A percentile compares a stretch with the other conserved stretches of the same genome.
Conservation (phyloP, 2,113 vertebrate genomes). For the Nycticorax nycticorax region DNA sequence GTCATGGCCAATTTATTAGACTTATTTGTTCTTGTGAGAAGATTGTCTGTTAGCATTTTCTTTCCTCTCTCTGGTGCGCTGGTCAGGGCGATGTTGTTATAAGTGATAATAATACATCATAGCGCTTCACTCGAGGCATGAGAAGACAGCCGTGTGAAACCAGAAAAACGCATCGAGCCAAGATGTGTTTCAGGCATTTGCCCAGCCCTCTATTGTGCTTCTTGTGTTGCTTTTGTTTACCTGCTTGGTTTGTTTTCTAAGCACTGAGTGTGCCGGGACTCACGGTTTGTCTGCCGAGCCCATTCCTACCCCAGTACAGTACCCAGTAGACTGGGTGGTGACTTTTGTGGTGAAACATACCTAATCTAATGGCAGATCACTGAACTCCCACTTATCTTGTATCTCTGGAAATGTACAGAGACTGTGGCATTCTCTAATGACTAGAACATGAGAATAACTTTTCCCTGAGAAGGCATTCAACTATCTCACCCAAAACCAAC, state of each 20-base stretch:
- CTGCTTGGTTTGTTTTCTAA: background rate
- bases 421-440: background rate
- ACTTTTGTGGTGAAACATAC: background rate
- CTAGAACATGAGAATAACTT: accelerated
- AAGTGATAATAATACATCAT: background rate
- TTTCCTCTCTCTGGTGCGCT: background rate
- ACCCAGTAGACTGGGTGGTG: background rate
- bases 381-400: background rate
- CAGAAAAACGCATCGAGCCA: background rate
- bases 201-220: background rate
- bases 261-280: background rate
- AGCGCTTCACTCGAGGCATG: background rate
- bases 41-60: background rate
- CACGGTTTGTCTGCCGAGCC: background rate
- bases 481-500: background rate
- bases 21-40: background rate
- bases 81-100: background rate
- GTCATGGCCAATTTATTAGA: background rate
- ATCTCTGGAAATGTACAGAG: background rate
- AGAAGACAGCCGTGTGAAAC: background rate
- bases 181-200: background rate
- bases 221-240: background rate
- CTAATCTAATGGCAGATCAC: background rate
- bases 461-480: background rate
- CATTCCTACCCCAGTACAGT: background rate